Evolutionary conservation across 2,888 invertebrate genomes (phyloP), one percentile per base, ranked within the genome.

Genomic region (Pammene fasciana): DNA sequence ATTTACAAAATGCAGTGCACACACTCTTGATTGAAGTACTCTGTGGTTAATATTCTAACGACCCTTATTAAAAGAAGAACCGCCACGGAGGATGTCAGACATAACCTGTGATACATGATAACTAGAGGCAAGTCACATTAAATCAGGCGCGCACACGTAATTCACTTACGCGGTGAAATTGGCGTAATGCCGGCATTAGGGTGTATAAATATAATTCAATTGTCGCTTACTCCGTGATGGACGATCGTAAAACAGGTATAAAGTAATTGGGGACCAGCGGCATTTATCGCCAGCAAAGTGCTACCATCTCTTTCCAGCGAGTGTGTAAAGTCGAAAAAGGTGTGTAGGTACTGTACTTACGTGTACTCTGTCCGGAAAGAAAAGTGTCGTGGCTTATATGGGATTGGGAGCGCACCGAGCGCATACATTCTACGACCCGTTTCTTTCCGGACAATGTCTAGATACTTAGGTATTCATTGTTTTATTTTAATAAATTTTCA

Each of bases 61-160:
- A 86, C 77, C 85, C 84, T 85, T 88, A 89, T 89, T 90, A 88
- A 87, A 88, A 87, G 80, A 76, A 84, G 86, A 86, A 82, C 85
- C 82, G 80, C 81, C 81, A 78, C 81, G 77, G 81, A 83, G 81
- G 81, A 82, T 78, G 85, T 84, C 86, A 79, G 84, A 80, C 82
- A 78, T 75, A 78, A 80, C 76, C 76, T 82, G 82, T 90, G 90
- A 90, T 92, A 82, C 88, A 91, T 88, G 86, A 87, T 90, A 89
- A 89, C 91, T 91, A 86, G 86, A 85, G 89, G 92, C 88, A 84
- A 83, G 79, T 81, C 82, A 82, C 77, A 84, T 87, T 88, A 87
- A 86, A 84, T 84, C 86, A 82, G 81, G 76, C 83, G 82, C 86
- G 80, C 81, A 76, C 75, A 72, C 74, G 77, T 82, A 82, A 87